Percentiles rank a stretch among this genome's conserved stretches.
These are phyloP conservation scores for Cotesia typhae DNA, from an alignment of 1,140 invertebrate species.

Conservation along the genomic window DNA sequence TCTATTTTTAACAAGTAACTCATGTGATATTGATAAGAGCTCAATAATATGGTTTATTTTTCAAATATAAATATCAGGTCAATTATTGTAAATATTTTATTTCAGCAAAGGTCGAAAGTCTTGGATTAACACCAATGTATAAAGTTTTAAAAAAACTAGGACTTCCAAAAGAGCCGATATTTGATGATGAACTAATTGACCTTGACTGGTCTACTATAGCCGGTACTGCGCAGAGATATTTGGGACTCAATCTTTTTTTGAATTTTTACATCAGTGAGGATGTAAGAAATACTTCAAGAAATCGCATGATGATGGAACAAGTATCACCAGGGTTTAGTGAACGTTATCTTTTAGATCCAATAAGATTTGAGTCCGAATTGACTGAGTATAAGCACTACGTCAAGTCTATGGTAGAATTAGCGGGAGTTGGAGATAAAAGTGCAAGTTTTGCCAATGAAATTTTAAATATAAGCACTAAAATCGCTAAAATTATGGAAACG, in stretches of 20 bases:
- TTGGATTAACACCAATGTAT: constrained; percentile 69
- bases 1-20: no score
- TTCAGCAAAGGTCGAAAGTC: constrained; percentile 68
- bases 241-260: constrained; percentile 71
- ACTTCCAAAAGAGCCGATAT: constrained; percentile 64
- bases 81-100: constrained; percentile 29
- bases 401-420: constrained; percentile 66
- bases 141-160: constrained; percentile 63
- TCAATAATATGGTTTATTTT: neutral
- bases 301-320: constrained; percentile 75
- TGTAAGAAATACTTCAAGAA: constrained; percentile 71
- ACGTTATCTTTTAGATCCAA: constrained; percentile 70
- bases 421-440: constrained; percentile 62
- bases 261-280: constrained; percentile 74
- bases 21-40: neutral
- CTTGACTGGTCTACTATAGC: constrained; percentile 66
- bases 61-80: neutral
- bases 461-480: constrained; percentile 73
- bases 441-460: constrained; percentile 73
- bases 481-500: constrained; percentile 81
- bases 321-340: constrained; percentile 74
- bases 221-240: constrained; percentile 64
- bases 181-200: constrained; percentile 43
- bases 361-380: constrained; percentile 70
- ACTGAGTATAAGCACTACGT: constrained; percentile 71